These are phyloP conservation scores for Fregata magnificens DNA, from an alignment of 2,113 vertebrate species.

Conservation along the genomic window DNA sequence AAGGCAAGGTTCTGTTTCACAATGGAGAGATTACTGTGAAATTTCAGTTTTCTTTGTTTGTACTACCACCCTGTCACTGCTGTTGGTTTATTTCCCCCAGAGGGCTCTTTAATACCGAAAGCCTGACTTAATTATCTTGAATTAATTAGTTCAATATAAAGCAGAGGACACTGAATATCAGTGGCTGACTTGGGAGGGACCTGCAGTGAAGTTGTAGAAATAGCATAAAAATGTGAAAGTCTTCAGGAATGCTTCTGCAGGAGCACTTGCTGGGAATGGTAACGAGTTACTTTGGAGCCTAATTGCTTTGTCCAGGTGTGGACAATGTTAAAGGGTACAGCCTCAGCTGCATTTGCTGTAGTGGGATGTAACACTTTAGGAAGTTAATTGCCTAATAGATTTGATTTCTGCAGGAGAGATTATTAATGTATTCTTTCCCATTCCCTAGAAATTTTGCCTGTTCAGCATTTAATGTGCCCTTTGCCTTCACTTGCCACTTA, in stretches of 20 bases:
- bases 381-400: not conserved
- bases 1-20: not conserved
- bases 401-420: constrained; percentile 1
- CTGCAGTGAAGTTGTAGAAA: not conserved
- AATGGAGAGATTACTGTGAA: not conserved
- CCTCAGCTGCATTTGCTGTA: not conserved
- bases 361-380: not conserved
- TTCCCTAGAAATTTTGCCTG: not conserved
- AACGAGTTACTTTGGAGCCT: not conserved
- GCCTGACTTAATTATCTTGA: not conserved
- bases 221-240: not conserved
- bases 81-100: constrained; percentile 1
- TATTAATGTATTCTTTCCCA: not conserved
- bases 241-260: not conserved
- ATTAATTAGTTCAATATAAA: constrained; percentile 34
- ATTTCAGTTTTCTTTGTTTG: not conserved
- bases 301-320: not conserved
- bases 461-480: not conserved
- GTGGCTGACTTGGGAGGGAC: not conserved
- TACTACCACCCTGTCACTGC: not conserved
- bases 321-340: not conserved
- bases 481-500: not conserved
- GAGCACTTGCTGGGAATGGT: not conserved
- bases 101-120: constrained; percentile 9
- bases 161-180: not conserved